phyloP scores from a whole-genome alignment of 2,113 vertebrate genomes.

The Sinocyclocheilus maitianheensis region DNA sequence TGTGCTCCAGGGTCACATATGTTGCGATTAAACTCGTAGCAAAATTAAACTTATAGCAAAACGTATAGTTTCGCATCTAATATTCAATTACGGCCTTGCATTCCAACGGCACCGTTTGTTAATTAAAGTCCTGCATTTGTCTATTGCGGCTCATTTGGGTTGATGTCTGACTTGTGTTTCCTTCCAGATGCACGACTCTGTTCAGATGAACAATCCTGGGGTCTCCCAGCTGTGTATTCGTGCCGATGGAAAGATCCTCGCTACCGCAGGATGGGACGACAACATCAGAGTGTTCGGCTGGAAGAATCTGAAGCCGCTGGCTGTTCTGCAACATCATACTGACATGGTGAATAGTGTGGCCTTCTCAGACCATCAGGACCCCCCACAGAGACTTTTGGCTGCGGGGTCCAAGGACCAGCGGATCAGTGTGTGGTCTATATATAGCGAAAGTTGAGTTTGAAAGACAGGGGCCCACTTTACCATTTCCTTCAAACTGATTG shows the following conservation, averaged over 20 bases:
- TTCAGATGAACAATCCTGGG: conserved; percentile 85
- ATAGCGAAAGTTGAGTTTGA: conserved; percentile 66
- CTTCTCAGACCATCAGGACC: conserved; percentile 80
- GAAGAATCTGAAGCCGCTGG: conserved; percentile 88
- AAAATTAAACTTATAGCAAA: too few relatives aligned
- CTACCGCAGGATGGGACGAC: conserved; percentile 91
- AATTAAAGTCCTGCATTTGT: conserved; percentile 33
- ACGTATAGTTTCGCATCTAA: neutral
- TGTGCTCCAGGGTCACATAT: too few relatives aligned
- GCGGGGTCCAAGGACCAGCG: conserved; percentile 91
- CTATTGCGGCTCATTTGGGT: neutral
- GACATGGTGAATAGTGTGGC: conserved; percentile 82
- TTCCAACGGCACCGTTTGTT: neutral
- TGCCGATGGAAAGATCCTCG: conserved; percentile 84
- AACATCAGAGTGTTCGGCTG: conserved; percentile 88
- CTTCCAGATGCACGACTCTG: conserved; percentile 76
- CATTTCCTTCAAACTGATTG: conserved; percentile 8
- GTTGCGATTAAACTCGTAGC: too few relatives aligned
- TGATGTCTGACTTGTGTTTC: conserved; percentile 50
- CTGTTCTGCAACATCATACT: conserved; percentile 87
- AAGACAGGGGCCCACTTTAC: conserved; percentile 10
- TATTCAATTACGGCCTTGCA: neutral
- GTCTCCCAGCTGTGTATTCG: conserved; percentile 84
- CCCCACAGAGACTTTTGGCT: conserved; percentile 80
- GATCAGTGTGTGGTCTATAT: conserved; percentile 93